Evolutionary conservation across 2,797 vertebrate genomes (phyloP).

Genomic region (Linurgus olivaceus): DNA sequence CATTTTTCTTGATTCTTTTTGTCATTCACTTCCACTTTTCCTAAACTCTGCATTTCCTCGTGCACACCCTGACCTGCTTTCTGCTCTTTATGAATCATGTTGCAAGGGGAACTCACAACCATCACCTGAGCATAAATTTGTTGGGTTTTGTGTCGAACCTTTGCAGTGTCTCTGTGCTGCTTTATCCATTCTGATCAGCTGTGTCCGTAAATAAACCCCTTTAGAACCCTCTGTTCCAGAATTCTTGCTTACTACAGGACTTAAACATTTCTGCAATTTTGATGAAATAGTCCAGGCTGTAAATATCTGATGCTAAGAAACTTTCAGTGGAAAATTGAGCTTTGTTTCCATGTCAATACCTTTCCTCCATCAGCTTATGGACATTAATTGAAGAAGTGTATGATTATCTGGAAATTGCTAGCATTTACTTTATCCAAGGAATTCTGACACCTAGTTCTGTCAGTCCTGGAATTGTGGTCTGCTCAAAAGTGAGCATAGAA

Average conservation of each 20-base stretch:
- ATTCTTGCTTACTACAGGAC: background rate
- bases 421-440: background rate
- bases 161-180: background rate
- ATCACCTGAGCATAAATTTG: background rate
- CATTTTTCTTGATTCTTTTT: background rate
- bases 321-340: background rate
- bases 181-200: background rate
- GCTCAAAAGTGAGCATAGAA: background rate
- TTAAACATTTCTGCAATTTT: background rate
- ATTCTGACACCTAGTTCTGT: background rate
- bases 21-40: background rate
- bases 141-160: background rate
- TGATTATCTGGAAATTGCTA: background rate
- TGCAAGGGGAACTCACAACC: background rate
- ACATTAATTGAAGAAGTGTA: background rate
- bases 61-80: background rate
- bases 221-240: background rate
- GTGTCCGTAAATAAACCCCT: background rate
- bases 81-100: background rate
- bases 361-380: background rate
- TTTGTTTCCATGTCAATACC: background rate
- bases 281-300: background rate
- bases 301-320: background rate
- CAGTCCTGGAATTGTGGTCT: background rate
- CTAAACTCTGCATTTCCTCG: background rate